These are phyloP conservation scores for Nephila pilipes DNA, from an alignment of 1,140 invertebrate genomes.

Conservation along the genomic window DNA sequence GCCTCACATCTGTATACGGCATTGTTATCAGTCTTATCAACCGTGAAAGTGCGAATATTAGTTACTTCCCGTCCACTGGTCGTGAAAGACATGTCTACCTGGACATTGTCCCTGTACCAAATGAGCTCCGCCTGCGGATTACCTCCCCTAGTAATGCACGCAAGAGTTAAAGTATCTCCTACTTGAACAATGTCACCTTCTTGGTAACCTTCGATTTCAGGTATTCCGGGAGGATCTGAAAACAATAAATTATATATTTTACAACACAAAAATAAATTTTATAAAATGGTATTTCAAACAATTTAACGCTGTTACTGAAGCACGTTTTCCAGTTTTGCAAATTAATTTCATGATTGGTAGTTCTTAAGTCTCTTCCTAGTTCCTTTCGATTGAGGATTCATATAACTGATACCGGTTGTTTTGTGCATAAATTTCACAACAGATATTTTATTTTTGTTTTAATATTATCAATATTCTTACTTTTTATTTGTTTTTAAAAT, in stretches of 20 bases:
- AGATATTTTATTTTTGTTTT: too few species aligned
- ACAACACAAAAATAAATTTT: too few species aligned
- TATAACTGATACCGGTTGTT: too few species aligned
- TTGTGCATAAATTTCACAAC: too few species aligned
- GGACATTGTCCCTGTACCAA: slow-evolving; percentile 94
- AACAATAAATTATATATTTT: neutral
- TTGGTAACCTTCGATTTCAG: slow-evolving; percentile 95
- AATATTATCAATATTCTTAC: too few species aligned
- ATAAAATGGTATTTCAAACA: too few species aligned
- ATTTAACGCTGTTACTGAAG: too few species aligned
- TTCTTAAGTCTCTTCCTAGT: too few species aligned
- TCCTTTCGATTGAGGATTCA: too few species aligned
- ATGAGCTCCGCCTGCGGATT: slow-evolving; percentile 96
- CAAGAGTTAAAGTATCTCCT: slow-evolving; percentile 92
- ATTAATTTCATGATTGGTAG: too few species aligned
- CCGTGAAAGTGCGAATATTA: slow-evolving; percentile 85
- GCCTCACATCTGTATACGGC: slow-evolving; percentile 95
- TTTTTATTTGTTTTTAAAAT: too few species aligned
- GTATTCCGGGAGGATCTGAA: slow-evolving; percentile 93
- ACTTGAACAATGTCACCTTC: slow-evolving; percentile 91
- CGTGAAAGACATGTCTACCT: slow-evolving; percentile 82
- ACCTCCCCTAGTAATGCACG: slow-evolving; percentile 94
- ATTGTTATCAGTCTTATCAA: slow-evolving; percentile 94
- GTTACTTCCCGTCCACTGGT: slow-evolving; percentile 75
- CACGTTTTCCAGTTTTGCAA: too few species aligned